Conservation (phyloP, 2,797 vertebrate species). For the Falco peregrinus region DNA sequence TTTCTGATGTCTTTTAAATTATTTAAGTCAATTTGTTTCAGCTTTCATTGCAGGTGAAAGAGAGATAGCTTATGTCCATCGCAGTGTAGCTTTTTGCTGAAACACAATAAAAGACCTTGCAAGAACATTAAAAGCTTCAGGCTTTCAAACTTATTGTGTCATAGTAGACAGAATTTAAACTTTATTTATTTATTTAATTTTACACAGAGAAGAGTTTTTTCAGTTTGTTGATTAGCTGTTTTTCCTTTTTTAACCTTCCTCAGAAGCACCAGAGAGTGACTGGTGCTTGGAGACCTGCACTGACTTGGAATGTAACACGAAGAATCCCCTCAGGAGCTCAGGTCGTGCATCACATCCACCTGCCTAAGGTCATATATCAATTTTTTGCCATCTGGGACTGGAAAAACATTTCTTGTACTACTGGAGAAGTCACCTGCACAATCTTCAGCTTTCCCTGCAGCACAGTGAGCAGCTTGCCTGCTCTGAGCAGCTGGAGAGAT, state of each 20-base stretch:
- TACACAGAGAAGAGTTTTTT: neutral
- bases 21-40: neutral
- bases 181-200: neutral
- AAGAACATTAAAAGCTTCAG: neutral
- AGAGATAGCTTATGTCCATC: neutral
- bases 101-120: neutral
- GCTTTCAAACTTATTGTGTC: neutral
- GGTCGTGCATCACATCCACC: neutral
- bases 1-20: too few relatives aligned
- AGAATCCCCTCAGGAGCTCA: neutral
- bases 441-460: neutral
- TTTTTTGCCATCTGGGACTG: neutral
- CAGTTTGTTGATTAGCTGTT: neutral
- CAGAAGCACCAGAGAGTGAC: neutral
- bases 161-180: neutral
- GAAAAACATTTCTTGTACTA: neutral
- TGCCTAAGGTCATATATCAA: fast-evolving
- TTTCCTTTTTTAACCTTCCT: neutral
- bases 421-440: neutral
- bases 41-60: neutral
- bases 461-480: neutral
- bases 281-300: neutral
- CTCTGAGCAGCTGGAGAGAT: neutral
- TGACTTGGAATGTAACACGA: neutral
- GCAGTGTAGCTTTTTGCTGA: neutral